Conservation (phyloP, 2,797 vertebrate species). For the Pseudochirops corinnae region DNA sequence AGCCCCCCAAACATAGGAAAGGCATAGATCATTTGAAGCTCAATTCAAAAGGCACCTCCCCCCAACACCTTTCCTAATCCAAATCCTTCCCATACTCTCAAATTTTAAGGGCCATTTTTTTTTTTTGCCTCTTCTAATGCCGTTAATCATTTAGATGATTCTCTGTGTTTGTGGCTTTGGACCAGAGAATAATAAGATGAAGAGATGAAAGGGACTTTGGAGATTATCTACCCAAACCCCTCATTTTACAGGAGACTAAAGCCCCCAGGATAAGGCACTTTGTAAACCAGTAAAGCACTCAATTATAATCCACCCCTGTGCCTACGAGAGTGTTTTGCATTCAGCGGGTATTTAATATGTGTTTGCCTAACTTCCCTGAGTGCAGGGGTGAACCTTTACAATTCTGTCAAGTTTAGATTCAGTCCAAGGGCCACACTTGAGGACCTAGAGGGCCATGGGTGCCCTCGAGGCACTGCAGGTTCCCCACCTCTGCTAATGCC, state of each 20-base stretch:
- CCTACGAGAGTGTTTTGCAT: neutral
- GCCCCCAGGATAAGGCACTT: neutral
- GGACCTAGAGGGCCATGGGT: too few relatives aligned
- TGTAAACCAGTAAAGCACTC: neutral
- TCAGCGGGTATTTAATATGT: neutral
- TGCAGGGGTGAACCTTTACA: too few relatives aligned
- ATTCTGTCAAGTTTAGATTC: too few relatives aligned
- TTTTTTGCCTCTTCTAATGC: neutral
- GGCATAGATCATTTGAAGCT: neutral
- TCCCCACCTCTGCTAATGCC: neutral
- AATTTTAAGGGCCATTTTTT: neutral
- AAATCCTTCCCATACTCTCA: neutral
- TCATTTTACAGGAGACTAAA: neutral
- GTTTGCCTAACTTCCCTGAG: neutral
- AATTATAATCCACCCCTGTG: neutral
- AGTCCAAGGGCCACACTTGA: too few relatives aligned
- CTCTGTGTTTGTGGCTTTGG: neutral
- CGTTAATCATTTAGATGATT: neutral
- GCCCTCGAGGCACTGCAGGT: rapidly evolving
- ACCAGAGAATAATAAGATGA: neutral
- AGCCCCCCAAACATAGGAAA: neutral
- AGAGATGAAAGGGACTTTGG: neutral
- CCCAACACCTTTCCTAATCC: neutral
- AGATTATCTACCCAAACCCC: neutral
- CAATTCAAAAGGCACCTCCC: neutral